Evolutionary conservation across 2,888 invertebrate species (phyloP).

Genomic region (Nasonovia ribisnigri): DNA sequence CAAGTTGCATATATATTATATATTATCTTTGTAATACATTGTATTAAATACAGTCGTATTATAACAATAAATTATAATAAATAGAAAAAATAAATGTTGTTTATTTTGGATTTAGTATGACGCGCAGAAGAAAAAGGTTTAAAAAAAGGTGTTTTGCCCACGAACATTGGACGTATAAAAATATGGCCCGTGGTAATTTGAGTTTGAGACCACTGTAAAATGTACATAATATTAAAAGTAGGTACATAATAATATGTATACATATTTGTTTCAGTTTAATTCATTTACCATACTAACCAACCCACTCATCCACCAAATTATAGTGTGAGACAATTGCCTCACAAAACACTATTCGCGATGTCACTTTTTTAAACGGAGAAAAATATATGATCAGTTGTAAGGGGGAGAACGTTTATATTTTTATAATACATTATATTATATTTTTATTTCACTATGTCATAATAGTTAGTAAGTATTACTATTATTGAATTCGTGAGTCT

Average conservation of each 20-base stretch:
- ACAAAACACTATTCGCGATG: not conserved
- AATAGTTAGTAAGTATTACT: not conserved
- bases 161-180: too few relatives aligned
- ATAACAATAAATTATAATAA: too few relatives aligned
- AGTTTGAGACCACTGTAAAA: too few relatives aligned
- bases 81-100: too few relatives aligned
- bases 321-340: not conserved
- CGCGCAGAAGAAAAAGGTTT: too few relatives aligned
- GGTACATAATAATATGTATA: not conserved
- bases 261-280: not conserved
- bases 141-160: too few relatives aligned
- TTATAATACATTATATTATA: not conserved
- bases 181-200: too few relatives aligned
- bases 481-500: not conserved
- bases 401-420: not conserved
- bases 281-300: not conserved
- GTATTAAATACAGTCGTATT: too few relatives aligned
- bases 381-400: slow-evolving; percentile 1
- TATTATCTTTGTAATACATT: too few relatives aligned
- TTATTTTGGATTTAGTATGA: too few relatives aligned
- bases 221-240: too few relatives aligned
- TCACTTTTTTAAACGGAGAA: not conserved
- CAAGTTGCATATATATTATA: too few relatives aligned
- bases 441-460: not conserved
- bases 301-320: not conserved